Conservation (phyloP, 1,140 invertebrate genomes). For the Cryptotermes secundus region DNA sequence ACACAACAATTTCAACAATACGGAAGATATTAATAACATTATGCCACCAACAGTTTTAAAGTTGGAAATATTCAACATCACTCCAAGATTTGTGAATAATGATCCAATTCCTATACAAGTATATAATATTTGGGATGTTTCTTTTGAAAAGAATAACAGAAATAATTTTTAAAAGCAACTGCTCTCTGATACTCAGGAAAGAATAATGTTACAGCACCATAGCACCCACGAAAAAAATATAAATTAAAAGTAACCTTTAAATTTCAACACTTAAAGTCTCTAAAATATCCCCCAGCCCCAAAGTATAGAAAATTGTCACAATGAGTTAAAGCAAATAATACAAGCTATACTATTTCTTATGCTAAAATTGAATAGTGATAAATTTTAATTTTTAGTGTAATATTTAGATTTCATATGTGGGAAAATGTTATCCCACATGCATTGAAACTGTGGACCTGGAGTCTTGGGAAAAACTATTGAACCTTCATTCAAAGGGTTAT, state of each 20-base stretch:
- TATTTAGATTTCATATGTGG: too few relatives aligned
- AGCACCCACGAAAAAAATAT: background rate
- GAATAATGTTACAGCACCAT: background rate
- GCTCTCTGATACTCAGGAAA: background rate
- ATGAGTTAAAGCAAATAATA: too few relatives aligned
- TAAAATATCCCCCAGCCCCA: too few relatives aligned
- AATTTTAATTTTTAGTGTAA: too few relatives aligned
- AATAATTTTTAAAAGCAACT: conserved; percentile 10
- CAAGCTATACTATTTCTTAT: too few relatives aligned
- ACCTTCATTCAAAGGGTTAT: too few relatives aligned
- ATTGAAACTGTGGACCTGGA: too few relatives aligned
- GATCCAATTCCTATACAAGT: background rate
- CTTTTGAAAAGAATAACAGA: background rate
- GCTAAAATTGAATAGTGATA: too few relatives aligned
- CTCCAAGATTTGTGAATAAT: background rate
- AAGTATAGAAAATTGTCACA: too few relatives aligned
- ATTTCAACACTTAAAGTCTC: background rate
- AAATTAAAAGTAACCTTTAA: background rate
- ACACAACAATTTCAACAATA: background rate
- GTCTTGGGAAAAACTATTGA: too few relatives aligned
- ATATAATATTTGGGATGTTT: background rate
- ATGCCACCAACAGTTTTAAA: background rate
- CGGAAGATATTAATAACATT: background rate
- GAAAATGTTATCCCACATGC: too few relatives aligned
- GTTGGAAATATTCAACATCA: background rate